Conservation (phyloP, 2,113 vertebrate genomes). For the Martes martes region DNA sequence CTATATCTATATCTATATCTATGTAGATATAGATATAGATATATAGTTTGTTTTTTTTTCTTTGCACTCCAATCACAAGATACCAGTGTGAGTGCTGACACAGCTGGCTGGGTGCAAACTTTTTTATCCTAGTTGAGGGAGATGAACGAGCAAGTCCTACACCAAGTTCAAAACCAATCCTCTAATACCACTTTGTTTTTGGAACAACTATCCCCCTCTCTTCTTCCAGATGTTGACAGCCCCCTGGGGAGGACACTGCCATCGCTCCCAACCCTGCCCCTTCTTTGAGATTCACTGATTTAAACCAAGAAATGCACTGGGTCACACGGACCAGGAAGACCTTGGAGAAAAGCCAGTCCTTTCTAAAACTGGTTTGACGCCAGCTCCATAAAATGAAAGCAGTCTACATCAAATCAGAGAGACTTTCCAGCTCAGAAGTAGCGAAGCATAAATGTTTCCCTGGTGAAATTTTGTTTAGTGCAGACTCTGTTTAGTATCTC, state of each 20-base stretch:
- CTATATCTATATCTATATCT: no score
- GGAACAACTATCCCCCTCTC: not conserved
- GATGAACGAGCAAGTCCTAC: not conserved
- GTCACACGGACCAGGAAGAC: slow-evolving; percentile 1
- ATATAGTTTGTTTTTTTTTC: no score
- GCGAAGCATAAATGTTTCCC: slow-evolving; percentile 20
- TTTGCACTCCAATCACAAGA: not conserved
- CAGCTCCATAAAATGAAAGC: slow-evolving; percentile 28
- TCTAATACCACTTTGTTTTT: not conserved
- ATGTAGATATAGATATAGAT: no score
- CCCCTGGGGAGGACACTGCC: not conserved
- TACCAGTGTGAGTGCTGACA: not conserved
- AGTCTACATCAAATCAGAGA: slow-evolving; percentile 7
- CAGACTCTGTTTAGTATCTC: not conserved
- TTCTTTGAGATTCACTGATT: not conserved
- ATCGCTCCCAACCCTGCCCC: not conserved
- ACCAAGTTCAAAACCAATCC: not conserved
- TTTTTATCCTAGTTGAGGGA: not conserved
- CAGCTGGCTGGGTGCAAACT: not conserved
- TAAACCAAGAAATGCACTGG: not conserved
- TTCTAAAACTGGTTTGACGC: not conserved
- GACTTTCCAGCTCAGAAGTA: not conserved
- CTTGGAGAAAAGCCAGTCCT: slow-evolving; percentile 13
- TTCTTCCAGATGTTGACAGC: not conserved
- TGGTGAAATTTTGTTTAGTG: slow-evolving; percentile 12